Percentiles rank a stretch among this genome's conserved stretches.
Evolutionary conservation across 2,113 vertebrate species (phyloP).

Genomic region (Erythrocebus patas): DNA sequence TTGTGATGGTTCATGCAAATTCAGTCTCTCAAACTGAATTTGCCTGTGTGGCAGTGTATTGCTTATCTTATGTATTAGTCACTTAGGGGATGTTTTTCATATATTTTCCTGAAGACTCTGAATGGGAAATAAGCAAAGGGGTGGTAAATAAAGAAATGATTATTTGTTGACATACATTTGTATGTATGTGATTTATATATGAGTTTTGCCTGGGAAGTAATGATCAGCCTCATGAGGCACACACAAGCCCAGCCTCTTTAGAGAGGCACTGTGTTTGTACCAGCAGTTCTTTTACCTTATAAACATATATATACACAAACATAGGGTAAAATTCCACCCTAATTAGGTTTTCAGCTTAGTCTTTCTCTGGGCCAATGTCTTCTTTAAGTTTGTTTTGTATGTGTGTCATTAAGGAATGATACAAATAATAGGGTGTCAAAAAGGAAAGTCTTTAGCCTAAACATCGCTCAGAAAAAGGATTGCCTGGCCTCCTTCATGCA

Average conservation of each 20-base stretch:
- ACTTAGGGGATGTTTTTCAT: neutral
- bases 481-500: neutral
- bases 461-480: neutral
- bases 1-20: neutral
- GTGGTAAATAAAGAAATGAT: neutral
- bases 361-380: neutral
- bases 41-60: neutral
- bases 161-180: neutral
- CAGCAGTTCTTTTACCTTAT: neutral
- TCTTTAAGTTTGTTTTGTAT: neutral
- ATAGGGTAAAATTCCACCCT: neutral
- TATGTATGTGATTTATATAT: neutral
- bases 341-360: neutral
- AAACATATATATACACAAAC: neutral
- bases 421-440: neutral
- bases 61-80: neutral
- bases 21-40: neutral
- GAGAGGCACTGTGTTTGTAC: neutral
- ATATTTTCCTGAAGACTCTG: neutral
- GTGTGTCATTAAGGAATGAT: neutral
- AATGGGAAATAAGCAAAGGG: neutral
- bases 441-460: neutral
- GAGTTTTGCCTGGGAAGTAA: neutral
- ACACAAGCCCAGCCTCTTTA: neutral
- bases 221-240: neutral